Conservation (phyloP, 2,113 vertebrate species). For the Arvicanthis niloticus region DNA sequence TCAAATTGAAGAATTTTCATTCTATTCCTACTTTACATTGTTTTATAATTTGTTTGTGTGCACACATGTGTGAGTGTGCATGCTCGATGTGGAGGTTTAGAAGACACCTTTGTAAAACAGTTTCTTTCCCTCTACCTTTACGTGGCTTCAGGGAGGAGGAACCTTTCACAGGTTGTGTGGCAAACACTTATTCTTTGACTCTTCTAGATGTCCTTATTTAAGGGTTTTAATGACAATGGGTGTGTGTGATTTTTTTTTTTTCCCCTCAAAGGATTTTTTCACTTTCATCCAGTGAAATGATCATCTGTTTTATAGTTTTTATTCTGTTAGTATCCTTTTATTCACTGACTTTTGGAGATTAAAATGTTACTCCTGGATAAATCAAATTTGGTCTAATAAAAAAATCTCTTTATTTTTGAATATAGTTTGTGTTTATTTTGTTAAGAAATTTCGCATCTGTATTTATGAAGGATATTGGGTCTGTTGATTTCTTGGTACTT, state of each 20-base stretch:
- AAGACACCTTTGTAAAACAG: background rate
- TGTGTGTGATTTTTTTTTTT: background rate
- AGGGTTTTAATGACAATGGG: background rate
- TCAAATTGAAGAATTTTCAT: background rate
- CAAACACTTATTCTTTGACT: background rate
- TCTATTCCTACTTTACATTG: background rate
- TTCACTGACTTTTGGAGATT: conserved; percentile 7
- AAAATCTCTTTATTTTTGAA: background rate
- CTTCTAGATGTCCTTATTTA: background rate
- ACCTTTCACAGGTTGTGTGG: background rate
- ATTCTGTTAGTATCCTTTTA: background rate
- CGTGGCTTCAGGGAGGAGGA: background rate
- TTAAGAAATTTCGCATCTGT: background rate
- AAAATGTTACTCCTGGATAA: background rate
- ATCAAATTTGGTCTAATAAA: background rate
- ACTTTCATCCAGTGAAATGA: background rate
- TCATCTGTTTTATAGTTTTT: background rate
- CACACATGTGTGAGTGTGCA: background rate
- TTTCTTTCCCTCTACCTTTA: background rate
- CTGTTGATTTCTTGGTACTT: background rate
- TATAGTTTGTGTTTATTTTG: conserved; percentile 18
- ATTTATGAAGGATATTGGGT: background rate
- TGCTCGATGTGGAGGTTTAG: background rate
- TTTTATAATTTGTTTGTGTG: background rate
- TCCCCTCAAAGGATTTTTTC: background rate